Conservation (phyloP, 2,797 vertebrate species). For the Nyctibius grandis region DNA sequence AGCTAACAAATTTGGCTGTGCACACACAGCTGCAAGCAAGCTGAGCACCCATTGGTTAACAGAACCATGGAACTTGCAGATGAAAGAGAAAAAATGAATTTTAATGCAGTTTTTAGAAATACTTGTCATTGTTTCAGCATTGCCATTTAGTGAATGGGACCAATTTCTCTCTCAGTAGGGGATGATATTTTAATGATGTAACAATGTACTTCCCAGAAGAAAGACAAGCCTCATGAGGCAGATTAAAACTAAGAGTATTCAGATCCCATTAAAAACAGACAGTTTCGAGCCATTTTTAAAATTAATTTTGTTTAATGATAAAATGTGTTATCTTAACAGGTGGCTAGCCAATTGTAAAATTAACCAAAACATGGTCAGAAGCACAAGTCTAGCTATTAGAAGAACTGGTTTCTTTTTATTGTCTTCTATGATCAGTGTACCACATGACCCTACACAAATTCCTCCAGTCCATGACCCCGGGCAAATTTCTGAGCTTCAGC, state of each 20-base stretch:
- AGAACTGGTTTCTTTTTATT: conserved; percentile 9
- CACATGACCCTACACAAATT: not conserved
- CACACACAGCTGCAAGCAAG: not conserved
- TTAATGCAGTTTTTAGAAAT: conserved; percentile 72
- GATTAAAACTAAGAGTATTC: conserved; percentile 70
- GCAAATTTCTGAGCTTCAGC: not conserved
- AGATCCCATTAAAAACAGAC: conserved; percentile 68
- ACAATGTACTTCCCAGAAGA: conserved; percentile 71
- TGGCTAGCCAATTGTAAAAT: conserved; percentile 71
- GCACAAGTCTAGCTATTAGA: not conserved
- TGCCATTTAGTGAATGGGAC: conserved; percentile 68
- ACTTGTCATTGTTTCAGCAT: conserved; percentile 65
- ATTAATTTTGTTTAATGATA: conserved; percentile 75
- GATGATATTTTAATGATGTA: conserved; percentile 73
- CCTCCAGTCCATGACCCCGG: not conserved
- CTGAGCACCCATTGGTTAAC: conserved; percentile 34
- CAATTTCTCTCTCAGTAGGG: conserved; percentile 69
- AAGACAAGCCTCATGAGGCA: conserved; percentile 73
- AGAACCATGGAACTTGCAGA: not conserved
- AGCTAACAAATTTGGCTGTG: not conserved
- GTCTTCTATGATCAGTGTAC: not conserved
- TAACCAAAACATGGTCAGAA: conserved; percentile 67
- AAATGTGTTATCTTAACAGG: conserved; percentile 67
- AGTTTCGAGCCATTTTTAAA: conserved; percentile 67
- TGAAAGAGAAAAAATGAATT: conserved; percentile 51